Conservation (phyloP, 2,797 vertebrate genomes). For the Orestias chungarensis region DNA sequence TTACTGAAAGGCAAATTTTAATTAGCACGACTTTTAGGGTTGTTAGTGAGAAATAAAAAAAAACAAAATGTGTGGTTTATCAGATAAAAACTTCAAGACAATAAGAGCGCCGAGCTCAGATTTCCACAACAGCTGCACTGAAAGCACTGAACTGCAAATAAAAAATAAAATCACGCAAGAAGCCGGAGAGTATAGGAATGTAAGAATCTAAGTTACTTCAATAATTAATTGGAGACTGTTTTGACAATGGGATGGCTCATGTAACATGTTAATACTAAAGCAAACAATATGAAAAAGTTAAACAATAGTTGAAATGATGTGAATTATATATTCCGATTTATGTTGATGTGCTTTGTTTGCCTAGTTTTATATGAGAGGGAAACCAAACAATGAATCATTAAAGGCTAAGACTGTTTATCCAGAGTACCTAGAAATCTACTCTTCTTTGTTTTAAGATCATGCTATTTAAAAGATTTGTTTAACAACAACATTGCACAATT, state of each 20-base stretch:
- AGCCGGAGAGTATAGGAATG: background rate
- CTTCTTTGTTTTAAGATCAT: background rate
- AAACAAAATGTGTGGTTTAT: background rate
- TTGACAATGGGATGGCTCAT: conserved; percentile 15
- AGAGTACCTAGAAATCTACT: background rate
- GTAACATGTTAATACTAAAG: conserved; percentile 23
- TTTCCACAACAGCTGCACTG: background rate
- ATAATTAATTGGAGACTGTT: conserved; percentile 18
- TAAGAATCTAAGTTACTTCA: background rate
- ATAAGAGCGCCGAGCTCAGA: background rate
- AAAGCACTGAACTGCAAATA: background rate
- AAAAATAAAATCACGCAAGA: background rate
- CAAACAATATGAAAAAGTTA: conserved; percentile 25
- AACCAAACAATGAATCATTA: conserved; percentile 5
- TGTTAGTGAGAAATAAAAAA: background rate
- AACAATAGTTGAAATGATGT: conserved; percentile 24
- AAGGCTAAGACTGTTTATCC: background rate
- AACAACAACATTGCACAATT: conserved; percentile 62
- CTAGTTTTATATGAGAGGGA: background rate
- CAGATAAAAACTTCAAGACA: conserved; percentile 1
- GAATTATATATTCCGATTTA: conserved; percentile 34
- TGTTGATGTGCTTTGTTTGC: conserved; percentile 4
- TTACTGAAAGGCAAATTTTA: conserved; percentile 8
- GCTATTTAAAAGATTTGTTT: background rate
- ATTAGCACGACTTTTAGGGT: background rate